A percentile compares a stretch with the other conserved stretches of the same genome.
phyloP scores from a whole-genome alignment of 2,797 vertebrate species.

The Gallirallus australis region DNA sequence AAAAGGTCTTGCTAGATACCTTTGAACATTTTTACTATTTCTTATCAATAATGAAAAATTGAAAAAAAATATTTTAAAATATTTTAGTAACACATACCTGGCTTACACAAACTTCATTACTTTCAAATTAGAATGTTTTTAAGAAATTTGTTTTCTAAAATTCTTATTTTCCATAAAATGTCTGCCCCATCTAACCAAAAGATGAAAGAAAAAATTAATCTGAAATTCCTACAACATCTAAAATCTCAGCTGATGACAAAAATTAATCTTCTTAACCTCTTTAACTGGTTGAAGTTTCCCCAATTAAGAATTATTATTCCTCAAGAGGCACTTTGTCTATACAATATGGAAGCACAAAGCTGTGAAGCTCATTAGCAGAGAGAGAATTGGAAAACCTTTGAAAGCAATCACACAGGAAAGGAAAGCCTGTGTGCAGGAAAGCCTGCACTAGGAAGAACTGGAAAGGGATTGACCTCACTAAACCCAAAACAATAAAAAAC shows the following conservation, averaged over 20 bases:
- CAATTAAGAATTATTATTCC: neutral
- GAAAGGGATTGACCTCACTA: neutral
- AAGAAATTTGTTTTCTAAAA: neutral
- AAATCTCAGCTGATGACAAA: neutral
- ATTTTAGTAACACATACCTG: neutral
- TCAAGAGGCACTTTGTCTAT: neutral
- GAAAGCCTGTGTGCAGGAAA: neutral
- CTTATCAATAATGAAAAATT: neutral
- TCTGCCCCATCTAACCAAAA: neutral
- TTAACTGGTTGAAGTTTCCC: neutral
- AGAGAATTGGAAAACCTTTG: neutral
- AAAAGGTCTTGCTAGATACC: neutral
- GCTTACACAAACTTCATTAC: neutral
- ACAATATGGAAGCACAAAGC: neutral
- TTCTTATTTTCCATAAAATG: neutral
- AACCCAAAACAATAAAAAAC: neutral
- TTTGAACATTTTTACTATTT: neutral
- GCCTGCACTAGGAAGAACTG: neutral
- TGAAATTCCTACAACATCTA: neutral
- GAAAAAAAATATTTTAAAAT: neutral
- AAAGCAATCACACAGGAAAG: neutral
- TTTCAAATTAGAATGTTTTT: neutral
- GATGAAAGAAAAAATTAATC: neutral
- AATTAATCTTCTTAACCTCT: neutral
- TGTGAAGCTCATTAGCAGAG: neutral